phyloP scores from a whole-genome alignment of 2,888 invertebrate genomes.

The Empis livida region DNA sequence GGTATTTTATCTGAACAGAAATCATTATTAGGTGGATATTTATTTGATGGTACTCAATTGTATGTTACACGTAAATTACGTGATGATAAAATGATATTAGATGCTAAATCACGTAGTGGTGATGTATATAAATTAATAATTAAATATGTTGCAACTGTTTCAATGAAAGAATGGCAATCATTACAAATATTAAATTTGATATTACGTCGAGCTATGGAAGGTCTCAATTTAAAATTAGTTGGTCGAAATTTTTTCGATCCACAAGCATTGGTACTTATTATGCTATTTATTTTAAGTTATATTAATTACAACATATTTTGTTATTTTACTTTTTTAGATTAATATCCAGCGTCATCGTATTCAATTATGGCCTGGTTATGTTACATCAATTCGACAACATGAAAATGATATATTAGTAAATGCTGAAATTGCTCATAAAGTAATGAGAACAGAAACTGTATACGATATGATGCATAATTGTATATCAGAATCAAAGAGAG shows the following conservation, averaged over 20 bases:
- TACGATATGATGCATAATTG: constrained; percentile 49
- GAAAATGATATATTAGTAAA: constrained; percentile 64
- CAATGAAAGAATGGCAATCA: constrained; percentile 53
- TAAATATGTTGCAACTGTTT: constrained; percentile 49
- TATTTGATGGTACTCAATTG: constrained; percentile 64
- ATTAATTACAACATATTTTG: neutral
- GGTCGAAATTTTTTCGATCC: constrained; percentile 65
- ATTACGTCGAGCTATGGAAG: constrained; percentile 43
- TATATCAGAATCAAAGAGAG: constrained; percentile 34
- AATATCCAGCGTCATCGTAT: constrained; percentile 47
- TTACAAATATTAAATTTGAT: constrained; percentile 69
- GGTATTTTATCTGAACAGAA: constrained; percentile 46
- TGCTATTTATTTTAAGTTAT: constrained; percentile 4
- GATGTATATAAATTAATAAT: constrained; percentile 41
- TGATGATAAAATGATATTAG: constrained; percentile 44
- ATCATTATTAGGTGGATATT: constrained; percentile 46
- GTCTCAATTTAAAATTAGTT: constrained; percentile 52
- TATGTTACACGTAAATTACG: constrained; percentile 47
- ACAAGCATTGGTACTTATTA: constrained; percentile 49
- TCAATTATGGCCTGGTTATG: constrained; percentile 75
- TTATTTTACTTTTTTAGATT: constrained; percentile 28
- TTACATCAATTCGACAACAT: constrained; percentile 72
- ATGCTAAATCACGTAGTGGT: constrained; percentile 42
- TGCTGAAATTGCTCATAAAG: constrained; percentile 70
- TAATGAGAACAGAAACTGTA: constrained; percentile 66